Evolutionary conservation across 2,888 invertebrate species (phyloP), one percentile per base, ranked within the genome.

Genomic region (Tenodera sinensis): DNA sequence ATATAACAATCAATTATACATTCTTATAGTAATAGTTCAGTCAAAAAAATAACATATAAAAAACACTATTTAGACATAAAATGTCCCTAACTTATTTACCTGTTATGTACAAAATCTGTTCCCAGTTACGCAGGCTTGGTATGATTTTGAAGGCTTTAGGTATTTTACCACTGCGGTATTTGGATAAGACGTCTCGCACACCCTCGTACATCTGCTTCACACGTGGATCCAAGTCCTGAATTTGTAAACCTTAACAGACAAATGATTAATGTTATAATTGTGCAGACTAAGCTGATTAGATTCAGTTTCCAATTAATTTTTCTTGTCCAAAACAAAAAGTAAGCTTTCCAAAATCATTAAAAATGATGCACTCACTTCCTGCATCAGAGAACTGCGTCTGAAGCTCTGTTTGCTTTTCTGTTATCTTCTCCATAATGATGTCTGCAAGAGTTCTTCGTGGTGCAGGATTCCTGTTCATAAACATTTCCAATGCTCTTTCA

Each of bases 101-200:
- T 34, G 97, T 97, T 42, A 98, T 94, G 91, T 96, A 96, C 30
- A 98, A 93, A 91, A 98, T 96, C 93, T 98, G 98, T 93, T 99
- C 99, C 99, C 99, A 99, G 93, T 99, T 98, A 89, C 95, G 95
- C 89, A 99, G 94, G 92, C 96, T 96, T 4, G 99, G 99, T 90
- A 99, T 96, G 92, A 99, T 96, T 95, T 99, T 99, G 93, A 99
- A 99, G 1, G 99, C 98, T 93, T 99, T 99, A 0, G 99, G 99
- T 81, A 99, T 94, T 94, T 98, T 99, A 34, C 99, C 99, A 92
- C 98, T 98, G 90, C 99, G 95, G 93, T 99, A 99, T 91, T 96
- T 97, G 1, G 93, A 91, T 91, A 99, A 94, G 3, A 99, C 97
- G 93, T 97, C 96, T 91, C 97, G 94, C 0, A 99, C 98, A 89